Base-by-base conservation (phyloP, 2,888 invertebrate genomes). In the Aporophyla lueneburgensis region DNA sequence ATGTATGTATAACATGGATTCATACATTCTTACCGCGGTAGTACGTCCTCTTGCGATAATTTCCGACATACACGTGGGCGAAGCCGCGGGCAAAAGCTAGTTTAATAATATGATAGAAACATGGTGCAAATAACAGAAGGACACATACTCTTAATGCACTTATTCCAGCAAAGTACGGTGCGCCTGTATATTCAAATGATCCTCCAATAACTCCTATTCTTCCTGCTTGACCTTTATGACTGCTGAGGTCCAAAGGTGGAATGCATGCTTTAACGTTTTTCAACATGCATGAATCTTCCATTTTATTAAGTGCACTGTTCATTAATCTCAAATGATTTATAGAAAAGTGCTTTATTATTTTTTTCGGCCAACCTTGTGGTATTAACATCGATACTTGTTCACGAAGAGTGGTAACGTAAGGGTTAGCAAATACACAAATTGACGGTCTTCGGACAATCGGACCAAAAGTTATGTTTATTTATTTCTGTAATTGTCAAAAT, bases 161-260 rank as follows among this genome's bases (percentile, higher is more conserved):
- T 88, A 99, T 99, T 2, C 99, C 99, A 16, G 99, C 98, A 96
- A 99, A 99, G 93, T 98, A 99, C 6, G 99, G 99, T 0, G 99
- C 99, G 56, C 99, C 99, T 0, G 99, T 99, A 91, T 99, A 99
- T 96, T 99, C 99, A 68, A 98, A 94, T 74, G 99, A 99, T 1
- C 99, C 99, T 24, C 99, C 99, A 86, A 99, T 97, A 58, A 99
- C 97, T 56, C 98, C 99, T 86, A 99, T 98, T 89, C 99, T 97
- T 16, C 99, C 99, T 70, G 98, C 98, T 95, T 99, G 98, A 59
- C 99, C 99, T 96, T 99, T 99, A 93, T 99, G 98, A 86, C 97
- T 97, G 19, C 95, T 97, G 76, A 96, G 96, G 40, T 96, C 96
- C 65, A 99, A 96, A 83, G 96, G 94, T 51, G 98, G 98, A 86